Base-by-base conservation (phyloP, 2,888 invertebrate genomes). In the Coenonympha glycerion region DNA sequence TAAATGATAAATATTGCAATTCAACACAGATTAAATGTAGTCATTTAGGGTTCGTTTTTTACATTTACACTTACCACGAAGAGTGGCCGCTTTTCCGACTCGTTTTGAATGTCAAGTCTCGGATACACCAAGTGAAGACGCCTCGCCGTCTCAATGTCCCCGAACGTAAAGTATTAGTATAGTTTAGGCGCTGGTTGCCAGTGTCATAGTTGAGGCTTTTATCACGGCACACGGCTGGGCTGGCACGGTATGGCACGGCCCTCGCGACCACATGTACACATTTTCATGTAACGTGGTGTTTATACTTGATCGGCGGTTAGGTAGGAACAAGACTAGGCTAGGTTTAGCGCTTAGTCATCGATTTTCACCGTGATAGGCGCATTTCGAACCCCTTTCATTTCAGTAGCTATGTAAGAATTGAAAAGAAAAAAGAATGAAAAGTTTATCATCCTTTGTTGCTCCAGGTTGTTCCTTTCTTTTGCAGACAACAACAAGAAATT, bases 231-330 rank as follows among this genome's bases (percentile, higher is more conserved):
- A 69, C 71, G 69, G 73, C 69, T 71, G 71, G 67, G 63, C 81
- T 76, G 87, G 83, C 77, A 86, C 86, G 74, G 83, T 81, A 75
- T 74, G 86, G 84, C 79, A 87, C 86, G 79, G 59, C 77, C 73
- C 71, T 69, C 74, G 63, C 69, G 71, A 79, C 76, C 78, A 83
- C 78, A 82, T 77, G 66, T 78, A 73, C 69, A 66, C 66, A 69
- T 68, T 72, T 73, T 66, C 61, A 61, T 64, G 56, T 81, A 76
- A 79, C 68, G 80, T 62, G 61, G 67, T 62, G 56, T 81, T 62
- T 64, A 73, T 76, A 82, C 67, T 61, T 52, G 57, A 52, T 55
- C 45, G 18, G 26, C 22, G n/a, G 45, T 45, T 34, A 24, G 16
- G 2, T 24, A n/a, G 26, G 6, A 33, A 15, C 22, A 5, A 11